A percentile compares a stretch with the other conserved stretches of the same genome.
phyloP scores from a whole-genome alignment of 2,888 invertebrate genomes.

The Heliconius ismenius region DNA sequence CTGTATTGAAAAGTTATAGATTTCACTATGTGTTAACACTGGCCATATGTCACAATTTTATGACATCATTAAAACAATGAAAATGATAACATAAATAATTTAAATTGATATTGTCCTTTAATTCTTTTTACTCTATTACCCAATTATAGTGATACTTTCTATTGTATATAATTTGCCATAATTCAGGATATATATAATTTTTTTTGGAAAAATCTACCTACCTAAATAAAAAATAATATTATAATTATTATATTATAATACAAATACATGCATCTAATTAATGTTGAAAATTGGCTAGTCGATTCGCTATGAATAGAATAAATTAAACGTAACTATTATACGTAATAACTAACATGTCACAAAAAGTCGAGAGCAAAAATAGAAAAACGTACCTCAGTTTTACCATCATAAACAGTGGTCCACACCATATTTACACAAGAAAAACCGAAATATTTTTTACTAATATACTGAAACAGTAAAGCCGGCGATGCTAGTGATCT shows the following conservation, averaged over 20 bases:
- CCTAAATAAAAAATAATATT: no score
- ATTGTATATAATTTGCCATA: background rate
- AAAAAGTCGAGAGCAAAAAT: conserved; percentile 31
- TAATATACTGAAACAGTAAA: conserved; percentile 50
- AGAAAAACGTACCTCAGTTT: conserved; percentile 49
- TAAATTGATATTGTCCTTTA: background rate
- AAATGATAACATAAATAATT: conserved; percentile 13
- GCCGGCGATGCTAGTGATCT: conserved; percentile 74
- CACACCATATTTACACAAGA: conserved; percentile 40
- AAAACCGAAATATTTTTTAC: conserved; percentile 19
- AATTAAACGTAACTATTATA: background rate
- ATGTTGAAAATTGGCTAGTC: background rate
- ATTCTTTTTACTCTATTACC: background rate
- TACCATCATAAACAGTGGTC: conserved; percentile 51
- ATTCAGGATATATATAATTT: background rate
- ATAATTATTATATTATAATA: no score
- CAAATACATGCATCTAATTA: background rate
- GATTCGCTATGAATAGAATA: conserved; percentile 7
- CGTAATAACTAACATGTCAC: conserved; percentile 25
- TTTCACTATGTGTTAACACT: background rate
- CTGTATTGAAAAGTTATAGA: conserved; percentile 5
- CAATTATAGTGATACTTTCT: background rate
- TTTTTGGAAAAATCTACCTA: background rate
- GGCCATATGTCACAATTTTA: background rate
- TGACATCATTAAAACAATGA: conserved; percentile 14